A percentile compares a stretch with the other conserved stretches of the same genome.
phyloP scores from a whole-genome alignment of 1,140 invertebrate species.

The Drosophila burlai region DNA sequence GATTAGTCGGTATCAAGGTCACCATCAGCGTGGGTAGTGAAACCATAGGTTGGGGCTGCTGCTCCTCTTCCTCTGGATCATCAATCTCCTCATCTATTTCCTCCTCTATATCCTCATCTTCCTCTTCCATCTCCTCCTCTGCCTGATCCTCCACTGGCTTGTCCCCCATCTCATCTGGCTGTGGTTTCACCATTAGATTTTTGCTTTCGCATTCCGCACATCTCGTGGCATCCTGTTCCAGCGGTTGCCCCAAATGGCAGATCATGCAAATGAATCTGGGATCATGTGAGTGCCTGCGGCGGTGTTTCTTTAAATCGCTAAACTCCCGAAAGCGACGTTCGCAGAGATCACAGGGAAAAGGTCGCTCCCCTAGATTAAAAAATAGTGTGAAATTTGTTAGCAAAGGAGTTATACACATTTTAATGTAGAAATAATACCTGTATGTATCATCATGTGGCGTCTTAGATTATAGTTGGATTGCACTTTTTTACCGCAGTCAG shows the following conservation, averaged over 20 bases:
- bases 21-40: slow-evolving; percentile 45
- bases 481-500: slow-evolving; percentile 79
- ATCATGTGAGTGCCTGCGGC: slow-evolving; percentile 86
- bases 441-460: slow-evolving; percentile 84
- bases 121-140: slow-evolving; percentile 11
- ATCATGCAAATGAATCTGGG: slow-evolving; percentile 88
- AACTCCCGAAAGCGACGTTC: slow-evolving; percentile 87
- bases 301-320: slow-evolving; percentile 86
- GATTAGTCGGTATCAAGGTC: slow-evolving; percentile 42
- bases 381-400: neutral
- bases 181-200: slow-evolving; percentile 61
- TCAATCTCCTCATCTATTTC: slow-evolving; percentile 6
- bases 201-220: slow-evolving; percentile 74
- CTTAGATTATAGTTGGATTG: slow-evolving; percentile 82
- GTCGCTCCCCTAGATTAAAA: slow-evolving; percentile 74
- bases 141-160: slow-evolving; percentile 8
- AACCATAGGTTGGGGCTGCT: neutral
- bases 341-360: slow-evolving; percentile 86
- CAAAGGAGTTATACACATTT: neutral
- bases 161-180: slow-evolving; percentile 12
- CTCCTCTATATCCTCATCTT: slow-evolving; percentile 11
- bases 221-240: slow-evolving; percentile 74
- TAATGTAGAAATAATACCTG: slow-evolving; percentile 47
- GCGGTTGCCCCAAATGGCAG: slow-evolving; percentile 61
- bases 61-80: slow-evolving; percentile 9